Evolutionary conservation across 2,888 invertebrate genomes (phyloP), one percentile per base, ranked within the genome.

Genomic region (Eubasilissa splendida): DNA sequence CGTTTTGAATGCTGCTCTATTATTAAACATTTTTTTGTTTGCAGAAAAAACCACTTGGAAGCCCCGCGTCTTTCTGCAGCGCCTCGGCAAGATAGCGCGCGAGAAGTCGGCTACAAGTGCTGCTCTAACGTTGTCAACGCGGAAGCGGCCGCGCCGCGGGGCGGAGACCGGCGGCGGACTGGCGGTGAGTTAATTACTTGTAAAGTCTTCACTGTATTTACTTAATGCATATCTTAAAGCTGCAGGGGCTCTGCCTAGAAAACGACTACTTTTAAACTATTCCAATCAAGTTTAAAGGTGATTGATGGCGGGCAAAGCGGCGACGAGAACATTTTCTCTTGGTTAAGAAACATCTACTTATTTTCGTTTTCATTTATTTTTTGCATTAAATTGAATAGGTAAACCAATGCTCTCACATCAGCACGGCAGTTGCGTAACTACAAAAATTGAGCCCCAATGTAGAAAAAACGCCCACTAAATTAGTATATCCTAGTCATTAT

Each of bases 111-210:
- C 71, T 71, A 71, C 56, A 71, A 71, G 56, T 71, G 71, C 52
- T 50, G 52, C n/a, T 9, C 10, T 22, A 22, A 22, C 22, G 22
- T 1, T 22, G 22, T 22, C 22, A 22, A 22, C 22, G 22, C 22
- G 22, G 22, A 22, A 22, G 22, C 22, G 22, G 22, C 22, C 71
- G 12, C 7, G 14, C 71, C 53, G 31, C 50, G 68, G 12, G 14
- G n/a, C 68, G 42, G 42, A 68, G 50, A 42, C 2, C 50, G 52
- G 68, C 68, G 50, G 54, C 56, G 31, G 71, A 71, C 14, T 22
- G 56, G 53, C 71, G 71, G 71, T 71, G 54, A 71, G 71, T 71
- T 53, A 71, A 71, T 71, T 56, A 71, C 71, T 71, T 56, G 54
- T 22, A 54, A 71, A 71, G 33, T 71, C 11, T 33, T 14, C 56